These are phyloP conservation scores for Drosophila mayri DNA, from an alignment of 1,140 invertebrate species.

Conservation along the genomic window DNA sequence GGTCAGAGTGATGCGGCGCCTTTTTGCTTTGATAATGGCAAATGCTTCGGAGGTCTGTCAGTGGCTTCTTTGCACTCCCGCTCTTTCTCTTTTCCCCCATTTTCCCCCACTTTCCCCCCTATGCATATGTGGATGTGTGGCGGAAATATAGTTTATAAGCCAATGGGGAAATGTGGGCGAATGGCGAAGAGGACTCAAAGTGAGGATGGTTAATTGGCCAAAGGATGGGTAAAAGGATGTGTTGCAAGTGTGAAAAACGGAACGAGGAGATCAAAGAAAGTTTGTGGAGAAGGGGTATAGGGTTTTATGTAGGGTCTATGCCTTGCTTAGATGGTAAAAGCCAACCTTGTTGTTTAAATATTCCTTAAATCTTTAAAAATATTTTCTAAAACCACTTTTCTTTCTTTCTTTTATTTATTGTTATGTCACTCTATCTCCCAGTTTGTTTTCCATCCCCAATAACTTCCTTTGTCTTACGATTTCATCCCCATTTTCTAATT, in stretches of 20 bases:
- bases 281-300: not conserved
- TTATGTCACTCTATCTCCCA: not conserved
- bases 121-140: constrained; percentile 36
- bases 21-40: constrained; percentile 77
- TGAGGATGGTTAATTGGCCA: constrained; percentile 33
- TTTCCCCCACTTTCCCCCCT: not conserved
- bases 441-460: constrained; percentile 12
- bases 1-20: constrained; percentile 52
- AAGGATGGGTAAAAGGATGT: constrained; percentile 33
- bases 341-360: not conserved
- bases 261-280: not conserved
- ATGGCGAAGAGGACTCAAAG: constrained; percentile 1
- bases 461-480: constrained; percentile 16
- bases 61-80: constrained; percentile 52
- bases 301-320: not conserved
- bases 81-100: not conserved
- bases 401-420: not conserved
- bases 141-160: constrained; percentile 58
- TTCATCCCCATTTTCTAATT: constrained; percentile 4
- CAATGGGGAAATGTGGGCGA: constrained; percentile 60
- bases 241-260: constrained; percentile 2
- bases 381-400: not conserved
- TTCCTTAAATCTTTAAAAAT: not conserved
- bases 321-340: not conserved
- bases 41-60: constrained; percentile 65